A percentile compares a stretch with the other conserved stretches of the same genome.
Conservation (phyloP, 2,113 vertebrate species). For the Verasper variegatus region DNA sequence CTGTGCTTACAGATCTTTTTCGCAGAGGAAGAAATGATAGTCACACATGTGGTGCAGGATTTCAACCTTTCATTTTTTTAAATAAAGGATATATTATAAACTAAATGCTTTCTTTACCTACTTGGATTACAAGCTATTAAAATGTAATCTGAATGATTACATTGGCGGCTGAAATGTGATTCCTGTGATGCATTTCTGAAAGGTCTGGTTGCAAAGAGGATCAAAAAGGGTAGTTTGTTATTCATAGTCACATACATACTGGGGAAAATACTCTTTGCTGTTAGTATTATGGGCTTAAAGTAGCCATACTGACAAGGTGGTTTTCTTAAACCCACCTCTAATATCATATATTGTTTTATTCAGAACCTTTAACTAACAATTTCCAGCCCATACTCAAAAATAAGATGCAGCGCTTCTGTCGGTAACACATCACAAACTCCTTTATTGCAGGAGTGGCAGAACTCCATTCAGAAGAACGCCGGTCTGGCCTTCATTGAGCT, state of each 20-base stretch:
- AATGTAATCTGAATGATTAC: slow-evolving; percentile 55
- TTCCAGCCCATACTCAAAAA: background rate
- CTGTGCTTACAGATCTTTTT: slow-evolving; percentile 80
- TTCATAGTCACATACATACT: too few relatives aligned
- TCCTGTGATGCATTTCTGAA: slow-evolving; percentile 28
- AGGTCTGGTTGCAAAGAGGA: slow-evolving; percentile 14
- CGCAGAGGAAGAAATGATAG: slow-evolving; percentile 65
- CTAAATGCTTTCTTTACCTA: slow-evolving; percentile 58
- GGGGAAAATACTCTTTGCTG: slow-evolving; percentile 25
- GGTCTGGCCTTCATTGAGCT: slow-evolving; percentile 98
- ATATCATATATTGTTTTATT: too few relatives aligned
- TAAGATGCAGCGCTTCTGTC: background rate
- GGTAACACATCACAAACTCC: slow-evolving; percentile 48
- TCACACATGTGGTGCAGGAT: slow-evolving; percentile 66
- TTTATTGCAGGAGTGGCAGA: slow-evolving; percentile 95
- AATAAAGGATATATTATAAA: slow-evolving; percentile 35
- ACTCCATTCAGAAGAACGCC: slow-evolving; percentile 99
- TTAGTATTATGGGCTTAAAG: background rate
- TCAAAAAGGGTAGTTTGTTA: slow-evolving; percentile 21
- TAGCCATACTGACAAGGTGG: too few relatives aligned
- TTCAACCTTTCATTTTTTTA: slow-evolving; percentile 67
- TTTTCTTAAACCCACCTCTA: too few relatives aligned
- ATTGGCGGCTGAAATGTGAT: slow-evolving; percentile 32
- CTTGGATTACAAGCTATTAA: slow-evolving; percentile 62
- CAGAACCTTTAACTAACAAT: too few relatives aligned